phyloP scores from a whole-genome alignment of 2,797 vertebrate species.

The Epinephelus malabaricus region DNA sequence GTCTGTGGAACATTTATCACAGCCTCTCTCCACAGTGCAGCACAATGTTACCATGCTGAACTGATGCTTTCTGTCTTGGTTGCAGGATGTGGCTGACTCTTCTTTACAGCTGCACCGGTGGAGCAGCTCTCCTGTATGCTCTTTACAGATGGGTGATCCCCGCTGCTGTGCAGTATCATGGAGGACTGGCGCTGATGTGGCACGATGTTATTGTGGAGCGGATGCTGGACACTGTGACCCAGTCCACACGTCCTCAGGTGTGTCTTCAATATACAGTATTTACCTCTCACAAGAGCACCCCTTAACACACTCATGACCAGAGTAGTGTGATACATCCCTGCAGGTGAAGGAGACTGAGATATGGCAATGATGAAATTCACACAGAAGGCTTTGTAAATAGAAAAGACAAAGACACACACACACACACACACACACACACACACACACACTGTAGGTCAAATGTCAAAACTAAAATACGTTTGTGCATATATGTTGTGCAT shows the following conservation, averaged over 20 bases:
- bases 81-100: slow-evolving; percentile 79
- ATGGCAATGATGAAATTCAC: background rate
- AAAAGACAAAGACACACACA: too few relatives aligned
- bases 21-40: background rate
- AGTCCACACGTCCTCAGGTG: slow-evolving; percentile 85
- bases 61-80: slow-evolving; percentile 23
- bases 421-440: too few relatives aligned
- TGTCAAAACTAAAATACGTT: background rate
- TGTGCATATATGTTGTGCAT: too few relatives aligned
- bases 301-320: background rate
- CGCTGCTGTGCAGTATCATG: slow-evolving; percentile 74
- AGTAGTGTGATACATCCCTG: background rate
- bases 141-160: slow-evolving; percentile 82
- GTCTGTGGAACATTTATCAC: slow-evolving; percentile 12
- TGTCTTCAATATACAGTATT: background rate
- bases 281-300: background rate
- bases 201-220: slow-evolving; percentile 78
- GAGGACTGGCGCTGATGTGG: slow-evolving; percentile 81
- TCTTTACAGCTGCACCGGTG: slow-evolving; percentile 64
- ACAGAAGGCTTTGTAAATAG: too few relatives aligned
- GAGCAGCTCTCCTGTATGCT: slow-evolving; percentile 67
- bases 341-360: background rate
- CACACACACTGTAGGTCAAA: background rate
- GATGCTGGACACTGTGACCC: slow-evolving; percentile 77
- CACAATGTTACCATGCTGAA: background rate